Conservation (phyloP, 2,888 invertebrate species). For the Lagria hirta region DNA sequence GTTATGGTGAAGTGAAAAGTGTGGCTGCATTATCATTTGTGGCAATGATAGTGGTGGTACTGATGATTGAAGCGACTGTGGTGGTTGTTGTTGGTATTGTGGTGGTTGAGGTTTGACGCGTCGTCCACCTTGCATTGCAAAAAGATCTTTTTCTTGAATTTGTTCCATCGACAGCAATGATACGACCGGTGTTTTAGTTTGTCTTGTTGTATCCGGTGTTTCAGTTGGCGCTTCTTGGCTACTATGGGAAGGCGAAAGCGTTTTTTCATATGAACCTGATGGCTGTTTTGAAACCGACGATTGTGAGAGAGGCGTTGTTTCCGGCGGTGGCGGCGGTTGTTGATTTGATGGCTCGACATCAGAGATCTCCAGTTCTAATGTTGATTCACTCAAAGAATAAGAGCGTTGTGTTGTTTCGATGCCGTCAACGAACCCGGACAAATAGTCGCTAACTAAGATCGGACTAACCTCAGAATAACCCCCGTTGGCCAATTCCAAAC, state of each 20-base stretch:
- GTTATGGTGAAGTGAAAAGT: constrained; percentile 2
- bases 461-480: constrained; percentile 44
- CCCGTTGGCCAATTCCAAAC: constrained; percentile 42
- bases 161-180: constrained; percentile 50
- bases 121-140: constrained; percentile 51
- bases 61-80: constrained; percentile 11
- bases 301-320: constrained; percentile 11
- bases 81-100: constrained; percentile 14
- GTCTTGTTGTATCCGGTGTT: constrained; percentile 27
- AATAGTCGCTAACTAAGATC: constrained; percentile 17
- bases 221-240: background rate
- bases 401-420: constrained; percentile 15
- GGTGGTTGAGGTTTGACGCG: constrained; percentile 35
- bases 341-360: constrained; percentile 9
- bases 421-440: constrained; percentile 14
- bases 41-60: constrained; percentile 8
- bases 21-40: constrained; percentile 1
- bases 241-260: constrained; percentile 1
- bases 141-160: constrained; percentile 50
- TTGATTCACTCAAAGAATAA: constrained; percentile 47
- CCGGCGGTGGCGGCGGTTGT: constrained; percentile 16
- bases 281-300: constrained; percentile 6
- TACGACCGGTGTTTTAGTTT: constrained; percentile 50
- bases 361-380: constrained; percentile 13
- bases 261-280: background rate